Conservation (phyloP, 30 jellyfish, hydroid and myxozoan genomes). For the Hydractinia echinata region DNA sequence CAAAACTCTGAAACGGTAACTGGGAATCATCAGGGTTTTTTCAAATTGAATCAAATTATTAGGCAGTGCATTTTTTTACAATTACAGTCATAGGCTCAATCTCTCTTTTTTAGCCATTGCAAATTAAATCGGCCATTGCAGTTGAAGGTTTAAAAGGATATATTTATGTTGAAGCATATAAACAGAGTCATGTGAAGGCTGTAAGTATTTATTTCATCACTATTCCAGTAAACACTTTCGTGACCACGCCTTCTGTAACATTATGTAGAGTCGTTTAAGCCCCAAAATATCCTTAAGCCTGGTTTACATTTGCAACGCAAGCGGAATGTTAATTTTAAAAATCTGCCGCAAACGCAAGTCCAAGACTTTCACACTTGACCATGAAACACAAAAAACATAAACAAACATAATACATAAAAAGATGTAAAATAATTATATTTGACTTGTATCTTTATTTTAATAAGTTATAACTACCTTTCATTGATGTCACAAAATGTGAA, state of each 20-base stretch:
- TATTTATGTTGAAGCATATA: slow-evolving; percentile 91
- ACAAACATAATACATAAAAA: too few relatives aligned
- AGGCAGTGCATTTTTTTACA: background rate
- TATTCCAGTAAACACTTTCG: background rate
- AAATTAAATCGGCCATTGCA: slow-evolving; percentile 90
- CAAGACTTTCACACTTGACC: too few relatives aligned
- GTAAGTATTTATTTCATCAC: slow-evolving; percentile 10
- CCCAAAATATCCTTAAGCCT: too few relatives aligned
- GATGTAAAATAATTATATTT: too few relatives aligned
- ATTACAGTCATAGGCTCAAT: background rate
- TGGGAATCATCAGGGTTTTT: background rate
- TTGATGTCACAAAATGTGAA: background rate
- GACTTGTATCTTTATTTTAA: background rate
- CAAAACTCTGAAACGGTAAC: slow-evolving; percentile 78
- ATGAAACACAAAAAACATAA: too few relatives aligned
- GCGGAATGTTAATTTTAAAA: too few relatives aligned
- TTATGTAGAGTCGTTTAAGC: background rate
- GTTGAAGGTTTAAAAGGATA: slow-evolving; percentile 95
- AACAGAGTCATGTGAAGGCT: slow-evolving; percentile 87
- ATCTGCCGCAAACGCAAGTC: too few relatives aligned
- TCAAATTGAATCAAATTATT: background rate
- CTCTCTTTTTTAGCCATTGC: slow-evolving; percentile 70
- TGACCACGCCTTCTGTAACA: background rate
- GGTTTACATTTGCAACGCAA: too few relatives aligned
- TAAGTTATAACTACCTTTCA: background rate